These are phyloP conservation scores for Nasua narica DNA, from an alignment of 2,797 vertebrate species.

Conservation along the genomic window DNA sequence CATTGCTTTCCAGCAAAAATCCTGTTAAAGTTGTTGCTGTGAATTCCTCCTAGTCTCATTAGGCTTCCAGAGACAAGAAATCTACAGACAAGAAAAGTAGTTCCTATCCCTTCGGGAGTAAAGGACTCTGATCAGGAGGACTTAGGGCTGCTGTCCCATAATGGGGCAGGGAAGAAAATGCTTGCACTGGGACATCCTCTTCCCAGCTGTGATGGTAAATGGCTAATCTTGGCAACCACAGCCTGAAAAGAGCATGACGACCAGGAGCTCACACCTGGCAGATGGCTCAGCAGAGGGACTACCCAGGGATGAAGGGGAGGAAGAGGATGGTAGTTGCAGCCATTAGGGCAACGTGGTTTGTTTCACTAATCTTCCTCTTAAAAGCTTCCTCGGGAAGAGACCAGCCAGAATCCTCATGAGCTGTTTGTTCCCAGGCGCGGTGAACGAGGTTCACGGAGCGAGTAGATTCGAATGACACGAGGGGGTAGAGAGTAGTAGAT, in stretches of 20 bases:
- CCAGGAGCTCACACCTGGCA: background rate
- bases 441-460: background rate
- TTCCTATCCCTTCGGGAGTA: background rate
- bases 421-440: background rate
- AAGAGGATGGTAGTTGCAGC: background rate
- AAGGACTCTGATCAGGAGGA: background rate
- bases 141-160: background rate
- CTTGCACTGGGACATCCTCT: background rate
- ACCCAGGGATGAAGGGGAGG: background rate
- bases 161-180: background rate
- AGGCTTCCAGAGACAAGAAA: background rate
- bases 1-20: background rate
- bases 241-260: background rate
- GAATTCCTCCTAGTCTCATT: background rate
- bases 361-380: background rate
- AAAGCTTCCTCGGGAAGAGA: background rate
- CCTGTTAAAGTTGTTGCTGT: background rate
- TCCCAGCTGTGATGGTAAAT: background rate
- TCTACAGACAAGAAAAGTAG: background rate
- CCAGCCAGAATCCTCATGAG: background rate
- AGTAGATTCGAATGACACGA: background rate
- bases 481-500: background rate
- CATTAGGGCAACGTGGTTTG: accelerated
- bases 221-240: background rate
- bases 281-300: background rate